Conservation (phyloP, 2,113 vertebrate genomes). For the Sinosuthora webbiana region DNA sequence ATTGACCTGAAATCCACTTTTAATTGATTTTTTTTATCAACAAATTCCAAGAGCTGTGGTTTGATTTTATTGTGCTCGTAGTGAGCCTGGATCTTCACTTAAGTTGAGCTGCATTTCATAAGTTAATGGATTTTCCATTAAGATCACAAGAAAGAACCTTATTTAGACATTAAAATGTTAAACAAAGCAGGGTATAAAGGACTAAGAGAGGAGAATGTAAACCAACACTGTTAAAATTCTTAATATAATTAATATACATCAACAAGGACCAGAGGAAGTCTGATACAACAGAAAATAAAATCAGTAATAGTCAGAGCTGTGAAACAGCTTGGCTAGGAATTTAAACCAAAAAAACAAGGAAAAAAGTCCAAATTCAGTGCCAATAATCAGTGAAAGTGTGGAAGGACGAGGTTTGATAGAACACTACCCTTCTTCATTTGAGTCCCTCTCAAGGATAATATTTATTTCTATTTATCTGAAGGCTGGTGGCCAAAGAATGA, state of each 20-base stretch:
- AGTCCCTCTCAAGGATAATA: not conserved
- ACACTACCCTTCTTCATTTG: not conserved
- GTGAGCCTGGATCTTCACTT: not conserved
- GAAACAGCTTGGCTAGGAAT: not conserved
- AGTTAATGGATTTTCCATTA: not conserved
- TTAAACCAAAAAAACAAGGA: not conserved
- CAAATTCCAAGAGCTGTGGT: not conserved
- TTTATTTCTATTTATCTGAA: not conserved
- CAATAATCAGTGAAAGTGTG: not conserved
- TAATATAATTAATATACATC: not conserved
- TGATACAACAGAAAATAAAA: not conserved
- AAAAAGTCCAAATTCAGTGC: not conserved
- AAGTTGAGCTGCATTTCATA: not conserved
- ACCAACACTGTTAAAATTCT: not conserved
- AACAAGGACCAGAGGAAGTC: not conserved
- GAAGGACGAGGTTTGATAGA: not conserved
- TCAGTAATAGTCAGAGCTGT: not conserved
- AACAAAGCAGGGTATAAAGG: not conserved
- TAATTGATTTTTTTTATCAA: constrained; percentile 40
- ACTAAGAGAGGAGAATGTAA: not conserved
- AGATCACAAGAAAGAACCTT: not conserved
- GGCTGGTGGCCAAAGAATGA: not conserved
- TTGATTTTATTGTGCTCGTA: not conserved
- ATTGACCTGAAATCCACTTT: not conserved
- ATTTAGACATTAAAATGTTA: not conserved